Evolutionary conservation across 2,797 vertebrate species (phyloP).

Genomic region (Rhinoraja longicauda): DNA sequence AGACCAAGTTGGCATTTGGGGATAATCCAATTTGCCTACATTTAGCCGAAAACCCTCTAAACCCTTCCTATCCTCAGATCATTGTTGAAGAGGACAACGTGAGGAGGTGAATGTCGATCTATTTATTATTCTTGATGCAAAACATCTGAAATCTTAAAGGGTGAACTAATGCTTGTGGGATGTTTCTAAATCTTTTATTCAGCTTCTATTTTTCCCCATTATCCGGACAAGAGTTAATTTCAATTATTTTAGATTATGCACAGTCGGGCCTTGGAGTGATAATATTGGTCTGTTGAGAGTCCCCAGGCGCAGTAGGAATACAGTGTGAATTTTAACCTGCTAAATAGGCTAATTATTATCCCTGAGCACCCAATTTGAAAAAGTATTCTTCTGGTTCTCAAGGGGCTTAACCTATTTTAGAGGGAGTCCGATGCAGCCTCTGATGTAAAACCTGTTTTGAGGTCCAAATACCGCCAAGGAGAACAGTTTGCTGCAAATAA

Average conservation of each 20-base stretch:
- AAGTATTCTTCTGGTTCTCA: not conserved
- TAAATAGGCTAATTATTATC: slow-evolving; percentile 32
- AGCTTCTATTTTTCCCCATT: not conserved
- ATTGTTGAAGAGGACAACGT: not conserved
- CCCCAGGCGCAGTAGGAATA: not conserved
- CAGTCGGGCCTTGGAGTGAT: not conserved
- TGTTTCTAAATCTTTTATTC: not conserved
- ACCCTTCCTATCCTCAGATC: no score
- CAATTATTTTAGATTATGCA: not conserved
- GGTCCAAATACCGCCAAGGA: not conserved
- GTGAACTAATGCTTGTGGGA: not conserved
- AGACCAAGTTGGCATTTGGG: no score
- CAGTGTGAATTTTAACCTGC: not conserved
- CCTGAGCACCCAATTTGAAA: not conserved
- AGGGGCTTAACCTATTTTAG: not conserved
- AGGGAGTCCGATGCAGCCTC: not conserved
- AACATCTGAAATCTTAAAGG: not conserved
- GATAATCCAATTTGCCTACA: no score
- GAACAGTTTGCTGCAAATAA: not conserved
- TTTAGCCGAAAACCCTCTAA: no score
- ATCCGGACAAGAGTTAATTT: not conserved
- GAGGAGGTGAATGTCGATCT: not conserved
- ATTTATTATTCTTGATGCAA: no score
- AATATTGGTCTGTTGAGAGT: not conserved
- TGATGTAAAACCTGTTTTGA: not conserved